phyloP scores from a whole-genome alignment of 1,140 invertebrate species.

The Neotoxoptera formosana region DNA sequence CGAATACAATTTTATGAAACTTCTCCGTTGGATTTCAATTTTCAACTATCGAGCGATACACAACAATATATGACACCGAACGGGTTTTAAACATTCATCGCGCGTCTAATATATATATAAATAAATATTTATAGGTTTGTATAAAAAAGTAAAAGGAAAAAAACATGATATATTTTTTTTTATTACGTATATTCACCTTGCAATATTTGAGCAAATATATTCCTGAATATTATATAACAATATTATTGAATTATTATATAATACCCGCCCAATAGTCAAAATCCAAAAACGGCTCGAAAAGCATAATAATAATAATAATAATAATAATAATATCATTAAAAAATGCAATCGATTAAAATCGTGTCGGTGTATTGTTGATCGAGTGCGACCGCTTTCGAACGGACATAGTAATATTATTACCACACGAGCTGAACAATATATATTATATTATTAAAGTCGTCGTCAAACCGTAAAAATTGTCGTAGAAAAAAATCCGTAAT shows the following conservation, averaged over 20 bases:
- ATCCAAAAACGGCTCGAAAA: background rate
- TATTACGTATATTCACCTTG: background rate
- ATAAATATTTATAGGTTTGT: background rate
- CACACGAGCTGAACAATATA: background rate
- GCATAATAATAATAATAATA: background rate
- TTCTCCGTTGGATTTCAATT: background rate
- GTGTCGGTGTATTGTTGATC: background rate
- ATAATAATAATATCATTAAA: background rate
- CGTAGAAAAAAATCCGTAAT: background rate
- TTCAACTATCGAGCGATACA: background rate
- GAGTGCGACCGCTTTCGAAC: background rate
- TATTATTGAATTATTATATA: background rate
- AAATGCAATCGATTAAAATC: background rate
- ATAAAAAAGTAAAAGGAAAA: background rate
- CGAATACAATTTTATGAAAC: background rate
- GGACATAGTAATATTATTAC: background rate
- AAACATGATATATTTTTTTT: background rate
- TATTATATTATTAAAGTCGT: background rate
- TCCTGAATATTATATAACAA: constrained; percentile 7
- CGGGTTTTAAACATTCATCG: background rate
- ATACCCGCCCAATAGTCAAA: background rate
- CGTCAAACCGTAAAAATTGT: background rate
- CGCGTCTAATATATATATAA: background rate
- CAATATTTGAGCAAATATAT: constrained; percentile 43
- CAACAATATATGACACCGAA: background rate